phyloP scores from a whole-genome alignment of 2,797 vertebrate species.

The Oreochromis grahami region DNA sequence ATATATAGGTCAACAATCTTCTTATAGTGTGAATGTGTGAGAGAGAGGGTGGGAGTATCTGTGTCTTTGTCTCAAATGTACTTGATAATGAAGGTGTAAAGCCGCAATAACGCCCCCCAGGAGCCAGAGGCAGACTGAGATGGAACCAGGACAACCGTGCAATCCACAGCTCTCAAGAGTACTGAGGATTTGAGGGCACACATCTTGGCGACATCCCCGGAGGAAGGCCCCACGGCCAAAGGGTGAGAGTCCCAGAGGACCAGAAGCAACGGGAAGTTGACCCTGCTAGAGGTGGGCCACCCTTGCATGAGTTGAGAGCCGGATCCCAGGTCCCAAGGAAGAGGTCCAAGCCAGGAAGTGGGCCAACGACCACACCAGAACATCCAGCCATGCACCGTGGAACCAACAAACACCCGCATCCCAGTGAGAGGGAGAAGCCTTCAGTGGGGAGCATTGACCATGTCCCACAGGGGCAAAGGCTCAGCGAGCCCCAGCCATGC shows the following conservation, averaged over 20 bases:
- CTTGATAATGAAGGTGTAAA: background rate
- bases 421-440: background rate
- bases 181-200: background rate
- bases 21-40: background rate
- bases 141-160: background rate
- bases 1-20: background rate
- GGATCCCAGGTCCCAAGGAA: background rate
- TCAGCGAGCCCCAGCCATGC: background rate
- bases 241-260: background rate
- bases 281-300: background rate
- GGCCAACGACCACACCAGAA: background rate
- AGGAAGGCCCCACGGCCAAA: background rate
- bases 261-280: background rate
- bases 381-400: background rate
- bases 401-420: background rate
- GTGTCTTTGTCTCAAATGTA: background rate
- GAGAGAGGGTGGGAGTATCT: background rate
- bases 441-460: background rate
- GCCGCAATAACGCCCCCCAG: background rate
- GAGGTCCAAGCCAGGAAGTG: background rate
- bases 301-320: background rate
- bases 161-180: background rate
- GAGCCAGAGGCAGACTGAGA: background rate
- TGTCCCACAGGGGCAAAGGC: background rate
- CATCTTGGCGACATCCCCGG: accelerated